These are phyloP conservation scores for Drosophila ezoana DNA, from an alignment of 2,888 invertebrate genomes.

Conservation along the genomic window DNA sequence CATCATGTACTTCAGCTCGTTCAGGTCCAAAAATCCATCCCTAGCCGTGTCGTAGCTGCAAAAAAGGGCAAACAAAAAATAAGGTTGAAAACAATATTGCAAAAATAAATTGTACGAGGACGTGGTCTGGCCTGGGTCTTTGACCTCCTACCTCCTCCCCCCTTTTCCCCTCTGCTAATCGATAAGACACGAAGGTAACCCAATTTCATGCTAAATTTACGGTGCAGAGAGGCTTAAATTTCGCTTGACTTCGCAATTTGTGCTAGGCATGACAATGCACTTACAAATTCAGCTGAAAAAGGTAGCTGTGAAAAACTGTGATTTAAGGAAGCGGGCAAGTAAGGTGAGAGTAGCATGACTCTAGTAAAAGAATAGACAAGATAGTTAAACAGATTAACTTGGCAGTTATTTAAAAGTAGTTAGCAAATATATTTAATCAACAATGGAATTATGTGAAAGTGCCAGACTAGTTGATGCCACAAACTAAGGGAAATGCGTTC, in stretches of 20 bases:
- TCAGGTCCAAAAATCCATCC: constrained; percentile 95
- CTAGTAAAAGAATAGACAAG: not conserved
- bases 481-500: too few relatives aligned
- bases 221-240: constrained; percentile 25
- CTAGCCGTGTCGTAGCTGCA: constrained; percentile 94
- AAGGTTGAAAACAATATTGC: constrained; percentile 18
- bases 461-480: too few relatives aligned
- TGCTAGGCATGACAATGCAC: constrained; percentile 28
- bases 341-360: constrained; percentile 12
- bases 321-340: constrained; percentile 12
- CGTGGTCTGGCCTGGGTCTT: constrained; percentile 39
- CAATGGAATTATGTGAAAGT: too few relatives aligned
- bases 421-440: too few relatives aligned
- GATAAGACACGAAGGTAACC: constrained; percentile 59
- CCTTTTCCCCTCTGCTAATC: constrained; percentile 41
- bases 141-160: constrained; percentile 1
- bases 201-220: constrained; percentile 54
- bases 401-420: too few relatives aligned
- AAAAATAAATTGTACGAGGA: constrained; percentile 7
- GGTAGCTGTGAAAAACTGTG: constrained; percentile 14
- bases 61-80: constrained; percentile 51
- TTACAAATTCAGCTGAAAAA: not conserved
- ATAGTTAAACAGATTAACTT: too few relatives aligned
- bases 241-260: constrained; percentile 11
- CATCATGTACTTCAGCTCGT: constrained; percentile 98